A percentile compares a stretch with the other conserved stretches of the same genome.
Evolutionary conservation across 2,888 invertebrate genomes (phyloP).

Genomic region (Sesamia inferens): DNA sequence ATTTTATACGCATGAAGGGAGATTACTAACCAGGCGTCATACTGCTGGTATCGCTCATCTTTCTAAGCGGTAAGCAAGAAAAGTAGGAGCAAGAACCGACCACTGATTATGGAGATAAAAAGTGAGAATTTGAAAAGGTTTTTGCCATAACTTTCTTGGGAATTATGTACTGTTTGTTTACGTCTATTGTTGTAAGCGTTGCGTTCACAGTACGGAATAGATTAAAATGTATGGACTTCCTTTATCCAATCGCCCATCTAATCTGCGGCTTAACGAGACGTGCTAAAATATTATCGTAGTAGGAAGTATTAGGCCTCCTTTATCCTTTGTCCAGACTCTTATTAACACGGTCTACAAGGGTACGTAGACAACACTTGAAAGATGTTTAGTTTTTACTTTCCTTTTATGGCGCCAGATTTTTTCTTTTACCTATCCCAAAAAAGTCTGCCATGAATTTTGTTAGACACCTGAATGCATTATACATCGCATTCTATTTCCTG

Average conservation of each 20-base stretch:
- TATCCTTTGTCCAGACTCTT: constrained; percentile 68
- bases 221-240: constrained; percentile 66
- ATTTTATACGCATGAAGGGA: constrained; percentile 55
- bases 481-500: constrained; percentile 82
- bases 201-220: constrained; percentile 65
- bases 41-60: constrained; percentile 70
- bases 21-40: constrained; percentile 58
- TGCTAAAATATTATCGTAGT: constrained; percentile 71
- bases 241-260: constrained; percentile 68
- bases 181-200: constrained; percentile 70
- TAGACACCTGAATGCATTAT: constrained; percentile 85
- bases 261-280: constrained; percentile 68
- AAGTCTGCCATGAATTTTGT: constrained; percentile 77
- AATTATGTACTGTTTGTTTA: constrained; percentile 70
- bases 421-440: constrained; percentile 75
- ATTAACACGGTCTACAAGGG: constrained; percentile 66
- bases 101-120: constrained; percentile 71
- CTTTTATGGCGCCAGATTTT: constrained; percentile 70
- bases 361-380: constrained; percentile 54
- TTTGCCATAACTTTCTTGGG: constrained; percentile 71
- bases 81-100: constrained; percentile 68
- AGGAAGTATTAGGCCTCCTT: constrained; percentile 72
- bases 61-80: constrained; percentile 71
- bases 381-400: constrained; percentile 68
- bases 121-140: constrained; percentile 68